Evolutionary conservation across 2,113 vertebrate genomes (phyloP), one percentile per base, ranked within the genome.

Genomic region (Corythaixoides concolor): DNA sequence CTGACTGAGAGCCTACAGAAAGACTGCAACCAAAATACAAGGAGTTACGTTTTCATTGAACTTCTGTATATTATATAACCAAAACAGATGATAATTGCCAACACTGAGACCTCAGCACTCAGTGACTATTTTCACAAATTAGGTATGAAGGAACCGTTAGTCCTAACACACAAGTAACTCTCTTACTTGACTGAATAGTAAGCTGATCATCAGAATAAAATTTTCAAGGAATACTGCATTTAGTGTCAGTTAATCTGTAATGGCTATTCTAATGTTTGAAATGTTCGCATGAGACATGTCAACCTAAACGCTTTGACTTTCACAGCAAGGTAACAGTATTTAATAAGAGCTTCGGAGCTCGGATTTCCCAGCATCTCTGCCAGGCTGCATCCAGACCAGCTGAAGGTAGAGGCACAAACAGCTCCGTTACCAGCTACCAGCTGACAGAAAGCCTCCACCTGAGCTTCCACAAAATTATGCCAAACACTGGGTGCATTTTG

Each of bases 21-120:
- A 94, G 91, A 70, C 35, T 43, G 45, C 63, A 49, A n/a, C 37
- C 59, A 41, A 56, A 82, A 64, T 5, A 56, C 82, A n/a, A 41
- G 70, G 73, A 85, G 84, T 73, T 81, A 1, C 23, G 69, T 89
- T 96, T 69, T 13, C 84, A 37, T 4, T 83, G 81, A 96, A 92
- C 90, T 96, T 22, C 53, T 77, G 41, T 1, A 3, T 19, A 3
- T 69, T 62, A 8, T 12, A 45, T 17, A 85, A 91, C 20, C 58
- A 41, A 39, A 95, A 58, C 84, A 87, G 82, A 67, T 35, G 68
- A 75, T 53, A 66, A 88, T 47, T 94, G 92, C 77, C 87, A 89
- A 39, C 62, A 24, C 52, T 2, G 18, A 66, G 76, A 88, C n/a
- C 69, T 85, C 62, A 0, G 41, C 8, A 73, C 50, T 75, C 41